These are phyloP conservation scores for Conopomorpha cramerella DNA, from an alignment of 1,140 invertebrate species.

Conservation along the genomic window DNA sequence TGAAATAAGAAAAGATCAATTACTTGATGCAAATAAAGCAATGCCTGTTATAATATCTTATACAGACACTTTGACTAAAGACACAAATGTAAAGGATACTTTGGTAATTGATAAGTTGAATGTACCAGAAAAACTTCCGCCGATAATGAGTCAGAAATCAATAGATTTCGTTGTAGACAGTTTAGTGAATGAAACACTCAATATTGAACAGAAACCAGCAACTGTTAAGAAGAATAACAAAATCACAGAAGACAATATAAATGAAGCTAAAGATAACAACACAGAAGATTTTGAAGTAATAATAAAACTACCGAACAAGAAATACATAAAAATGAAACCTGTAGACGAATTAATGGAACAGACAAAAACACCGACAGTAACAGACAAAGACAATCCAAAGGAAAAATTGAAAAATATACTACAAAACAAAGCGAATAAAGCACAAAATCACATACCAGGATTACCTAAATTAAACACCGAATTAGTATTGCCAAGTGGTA, in stretches of 20 bases:
- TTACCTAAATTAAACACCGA: slow-evolving; percentile 10
- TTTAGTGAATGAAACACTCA: slow-evolving; percentile 17
- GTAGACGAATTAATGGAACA: slow-evolving; percentile 28
- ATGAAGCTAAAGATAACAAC: neutral
- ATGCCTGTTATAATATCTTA: slow-evolving; percentile 9
- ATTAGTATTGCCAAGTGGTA: slow-evolving; percentile 22
- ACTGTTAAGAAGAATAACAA: slow-evolving; percentile 3
- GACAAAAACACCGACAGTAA: slow-evolving; percentile 14
- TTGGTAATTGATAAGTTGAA: slow-evolving; percentile 10
- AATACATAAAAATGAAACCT: slow-evolving; percentile 30
- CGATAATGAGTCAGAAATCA: slow-evolving; percentile 46
- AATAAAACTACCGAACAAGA: slow-evolving; percentile 34
- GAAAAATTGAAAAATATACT: slow-evolving; percentile 19
- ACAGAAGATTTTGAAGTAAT: slow-evolving; percentile 29
- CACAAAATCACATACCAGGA: slow-evolving; percentile 4
- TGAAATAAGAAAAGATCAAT: slow-evolving; percentile 22
- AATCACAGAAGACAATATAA: slow-evolving; percentile 7
- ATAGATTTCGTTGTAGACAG: slow-evolving; percentile 44
- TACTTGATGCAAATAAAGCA: slow-evolving; percentile 3
- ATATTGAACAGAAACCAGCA: slow-evolving; percentile 2
- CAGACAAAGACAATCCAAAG: slow-evolving; percentile 29
- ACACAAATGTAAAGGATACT: slow-evolving; percentile 17
- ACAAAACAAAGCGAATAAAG: too few species aligned
- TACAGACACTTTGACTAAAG: slow-evolving; percentile 17
- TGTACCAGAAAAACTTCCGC: slow-evolving; percentile 17